Conservation (phyloP, 2,797 vertebrate genomes). For the Menidia menidia region DNA sequence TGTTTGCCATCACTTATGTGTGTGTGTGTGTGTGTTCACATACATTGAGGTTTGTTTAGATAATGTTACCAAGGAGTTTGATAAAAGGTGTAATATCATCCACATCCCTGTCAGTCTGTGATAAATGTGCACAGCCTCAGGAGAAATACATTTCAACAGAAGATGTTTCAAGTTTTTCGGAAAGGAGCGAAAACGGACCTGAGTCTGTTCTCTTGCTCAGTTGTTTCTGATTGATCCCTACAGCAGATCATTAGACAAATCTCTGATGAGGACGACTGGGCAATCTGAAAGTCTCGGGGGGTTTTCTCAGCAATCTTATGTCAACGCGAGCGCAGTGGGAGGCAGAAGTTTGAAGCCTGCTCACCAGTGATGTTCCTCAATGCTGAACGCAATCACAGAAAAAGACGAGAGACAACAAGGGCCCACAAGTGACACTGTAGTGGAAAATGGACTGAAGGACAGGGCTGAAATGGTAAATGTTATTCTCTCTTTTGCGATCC, state of each 20-base stretch:
- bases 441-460: constrained; percentile 23
- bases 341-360: constrained; percentile 18
- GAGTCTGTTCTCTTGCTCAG: neutral
- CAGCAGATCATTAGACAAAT: neutral
- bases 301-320: constrained; percentile 3
- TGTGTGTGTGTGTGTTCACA: constrained; percentile 28
- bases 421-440: constrained; percentile 27
- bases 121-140: constrained; percentile 4
- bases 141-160: neutral
- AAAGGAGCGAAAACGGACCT: neutral
- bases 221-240: constrained; percentile 25
- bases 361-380: constrained; percentile 9
- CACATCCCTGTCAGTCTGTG: constrained; percentile 12
- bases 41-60: constrained; percentile 52
- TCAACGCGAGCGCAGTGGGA: constrained; percentile 6
- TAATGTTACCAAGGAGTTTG: constrained; percentile 30
- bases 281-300: constrained; percentile 2
- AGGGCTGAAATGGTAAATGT: constrained; percentile 25
- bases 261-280: constrained; percentile 15
- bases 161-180: constrained; percentile 10
- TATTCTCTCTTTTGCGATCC: constrained; percentile 35
- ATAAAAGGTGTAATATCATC: constrained; percentile 19
- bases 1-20: constrained; percentile 16
- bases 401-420: constrained; percentile 33
- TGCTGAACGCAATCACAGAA: constrained; percentile 15